phyloP scores from a whole-genome alignment of 2,113 vertebrate genomes.

The Macroglossus sobrinus region DNA sequence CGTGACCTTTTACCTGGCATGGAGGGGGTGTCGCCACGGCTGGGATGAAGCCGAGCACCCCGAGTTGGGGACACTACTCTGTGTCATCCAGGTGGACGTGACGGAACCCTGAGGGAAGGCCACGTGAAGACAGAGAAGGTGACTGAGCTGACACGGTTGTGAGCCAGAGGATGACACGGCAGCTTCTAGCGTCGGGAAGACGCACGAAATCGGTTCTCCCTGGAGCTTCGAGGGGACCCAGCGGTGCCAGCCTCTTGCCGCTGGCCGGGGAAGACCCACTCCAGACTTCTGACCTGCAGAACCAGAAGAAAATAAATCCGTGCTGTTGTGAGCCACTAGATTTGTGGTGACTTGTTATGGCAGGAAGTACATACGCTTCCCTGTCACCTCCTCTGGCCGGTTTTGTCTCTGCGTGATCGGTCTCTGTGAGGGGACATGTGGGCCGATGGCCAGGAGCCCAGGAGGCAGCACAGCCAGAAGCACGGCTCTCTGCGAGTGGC shows the following conservation, averaged over 20 bases:
- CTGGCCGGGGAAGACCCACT: neutral
- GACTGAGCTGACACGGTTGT: rapidly evolving
- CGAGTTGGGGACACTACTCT: too few species aligned
- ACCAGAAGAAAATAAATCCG: neutral
- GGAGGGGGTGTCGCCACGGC: neutral
- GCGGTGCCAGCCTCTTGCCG: neutral
- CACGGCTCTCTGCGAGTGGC: neutral
- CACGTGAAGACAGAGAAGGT: neutral
- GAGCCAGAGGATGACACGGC: too few species aligned
- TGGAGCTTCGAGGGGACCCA: neutral
- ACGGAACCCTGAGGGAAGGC: neutral
- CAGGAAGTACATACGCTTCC: neutral
- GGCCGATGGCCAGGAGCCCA: neutral
- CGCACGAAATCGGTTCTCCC: too few species aligned
- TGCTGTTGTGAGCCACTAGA: neutral
- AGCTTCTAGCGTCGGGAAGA: neutral
- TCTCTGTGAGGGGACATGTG: neutral
- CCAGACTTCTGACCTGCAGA: neutral
- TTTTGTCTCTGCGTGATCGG: neutral
- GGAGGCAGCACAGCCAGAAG: rapidly evolving
- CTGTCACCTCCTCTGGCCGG: neutral
- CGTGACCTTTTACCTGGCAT: neutral
- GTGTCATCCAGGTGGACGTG: neutral
- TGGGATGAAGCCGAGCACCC: neutral
- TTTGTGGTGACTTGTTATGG: neutral